Conservation (phyloP, 2,888 invertebrate genomes). For the Pristionchus entomophagus region DNA sequence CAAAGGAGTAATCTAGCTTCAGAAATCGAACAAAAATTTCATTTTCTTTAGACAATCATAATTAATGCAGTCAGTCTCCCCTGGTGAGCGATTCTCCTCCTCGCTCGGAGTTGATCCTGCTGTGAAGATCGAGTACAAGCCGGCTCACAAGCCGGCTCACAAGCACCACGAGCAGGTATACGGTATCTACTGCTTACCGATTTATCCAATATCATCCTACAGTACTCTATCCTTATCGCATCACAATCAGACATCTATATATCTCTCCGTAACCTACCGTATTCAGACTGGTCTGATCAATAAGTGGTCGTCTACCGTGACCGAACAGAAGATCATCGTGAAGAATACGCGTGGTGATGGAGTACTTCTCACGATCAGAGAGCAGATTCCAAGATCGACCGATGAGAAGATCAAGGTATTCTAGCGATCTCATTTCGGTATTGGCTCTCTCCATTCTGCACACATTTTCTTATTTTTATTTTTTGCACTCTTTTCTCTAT, state of each 20-base stretch:
- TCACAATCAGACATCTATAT: no score
- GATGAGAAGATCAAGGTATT: conserved; percentile 73
- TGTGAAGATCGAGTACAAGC: conserved; percentile 76
- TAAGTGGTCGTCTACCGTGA: conserved; percentile 56
- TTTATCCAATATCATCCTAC: no score
- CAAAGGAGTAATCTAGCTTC: no score
- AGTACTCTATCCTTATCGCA: no score
- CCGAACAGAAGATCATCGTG: conserved; percentile 64
- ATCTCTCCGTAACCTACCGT: neutral
- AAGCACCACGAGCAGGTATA: conserved; percentile 74
- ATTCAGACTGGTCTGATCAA: conserved; percentile 59
- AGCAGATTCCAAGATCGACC: conserved; percentile 67
- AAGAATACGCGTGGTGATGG: conserved; percentile 63
- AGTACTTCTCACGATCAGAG: conserved; percentile 62
- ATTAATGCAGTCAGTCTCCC: conserved; percentile 75
- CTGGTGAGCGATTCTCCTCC: conserved; percentile 76
- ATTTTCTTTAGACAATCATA: conserved; percentile 47
- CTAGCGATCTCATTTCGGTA: no score
- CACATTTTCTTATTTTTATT: no score
- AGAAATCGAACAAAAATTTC: no score
- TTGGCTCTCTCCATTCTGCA: no score
- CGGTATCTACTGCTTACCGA: no score
- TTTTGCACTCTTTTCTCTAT: no score
- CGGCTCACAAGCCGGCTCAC: no score
- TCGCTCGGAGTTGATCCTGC: conserved; percentile 77